Conservation (phyloP, 2,888 invertebrate genomes). For the Thecocarcelia acutangulata region DNA sequence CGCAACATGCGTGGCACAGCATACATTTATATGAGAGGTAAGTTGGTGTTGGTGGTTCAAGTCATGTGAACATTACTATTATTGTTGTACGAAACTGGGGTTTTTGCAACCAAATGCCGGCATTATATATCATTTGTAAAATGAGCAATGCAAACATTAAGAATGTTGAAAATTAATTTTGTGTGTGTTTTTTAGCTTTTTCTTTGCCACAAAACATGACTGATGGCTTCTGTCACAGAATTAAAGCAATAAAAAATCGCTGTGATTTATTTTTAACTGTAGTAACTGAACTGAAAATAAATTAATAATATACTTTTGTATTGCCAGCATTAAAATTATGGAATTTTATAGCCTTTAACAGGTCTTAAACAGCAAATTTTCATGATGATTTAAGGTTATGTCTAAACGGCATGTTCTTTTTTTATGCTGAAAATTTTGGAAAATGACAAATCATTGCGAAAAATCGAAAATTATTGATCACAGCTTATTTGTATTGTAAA, state of each 20-base stretch:
- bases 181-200: constrained; percentile 8
- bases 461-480: too few relatives aligned
- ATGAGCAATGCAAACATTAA: constrained; percentile 12
- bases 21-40: constrained; percentile 90
- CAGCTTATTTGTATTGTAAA: too few relatives aligned
- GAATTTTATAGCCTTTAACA: too few relatives aligned
- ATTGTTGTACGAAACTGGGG: constrained; percentile 38
- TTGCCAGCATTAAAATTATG: too few relatives aligned
- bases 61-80: neutral
- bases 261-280: too few relatives aligned
- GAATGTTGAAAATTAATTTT: constrained; percentile 9
- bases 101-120: constrained; percentile 22
- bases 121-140: neutral
- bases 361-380: too few relatives aligned
- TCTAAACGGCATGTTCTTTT: too few relatives aligned
- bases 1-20: constrained; percentile 90
- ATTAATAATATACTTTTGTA: too few relatives aligned
- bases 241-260: neutral
- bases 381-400: too few relatives aligned
- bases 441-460: too few relatives aligned
- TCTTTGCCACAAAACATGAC: constrained; percentile 16
- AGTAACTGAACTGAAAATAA: too few relatives aligned
- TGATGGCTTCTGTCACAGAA: neutral
- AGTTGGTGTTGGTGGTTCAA: constrained; percentile 75
- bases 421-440: too few relatives aligned